Evolutionary conservation across 1,140 invertebrate species (phyloP), one percentile per base, ranked within the genome.

Genomic region (Contarinia nasturtii): DNA sequence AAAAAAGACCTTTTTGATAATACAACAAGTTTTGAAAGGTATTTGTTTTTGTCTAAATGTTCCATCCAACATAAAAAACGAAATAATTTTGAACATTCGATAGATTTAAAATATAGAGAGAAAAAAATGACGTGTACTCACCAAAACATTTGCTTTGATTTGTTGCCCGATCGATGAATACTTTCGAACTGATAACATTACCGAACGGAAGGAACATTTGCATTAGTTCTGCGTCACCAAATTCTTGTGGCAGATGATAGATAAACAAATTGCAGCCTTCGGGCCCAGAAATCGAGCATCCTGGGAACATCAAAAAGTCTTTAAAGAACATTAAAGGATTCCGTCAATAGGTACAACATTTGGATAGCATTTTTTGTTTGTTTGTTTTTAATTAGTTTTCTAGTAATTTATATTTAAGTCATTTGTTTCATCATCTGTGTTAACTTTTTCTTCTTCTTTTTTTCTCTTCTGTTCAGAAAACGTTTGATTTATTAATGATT

Each of bases 71-170:
- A n/a, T n/a, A n/a, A n/a, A n/a, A n/a, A n/a, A n/a, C n/a, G n/a
- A n/a, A n/a, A n/a, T n/a, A n/a, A n/a, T n/a, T n/a, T n/a, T n/a
- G n/a, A n/a, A n/a, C n/a, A n/a, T n/a, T n/a, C n/a, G n/a, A n/a
- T n/a, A n/a, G n/a, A n/a, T n/a, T n/a, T n/a, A n/a, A n/a, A n/a
- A n/a, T n/a, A n/a, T n/a, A 27, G 27, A 27, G 27, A 3, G 27
- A 10, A 27, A 27, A 27, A 27, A 27, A 27, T 27, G 27, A 10
- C 3, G 15, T 43, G n/a, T 44, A 75, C 81, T 79, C 74, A 98
- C 95, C 95, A 71, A 98, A 98, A 75, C 95, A 98, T 80, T 98
- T 98, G 77, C 92, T 97, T 69, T 98, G 94, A 74, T 98, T 98
- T 54, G 95, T 99, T 61, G 93, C 94, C 56, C 94, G 80, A 68